These are phyloP conservation scores for Sorex araneus DNA, from an alignment of 2,113 vertebrate species.

Conservation along the genomic window DNA sequence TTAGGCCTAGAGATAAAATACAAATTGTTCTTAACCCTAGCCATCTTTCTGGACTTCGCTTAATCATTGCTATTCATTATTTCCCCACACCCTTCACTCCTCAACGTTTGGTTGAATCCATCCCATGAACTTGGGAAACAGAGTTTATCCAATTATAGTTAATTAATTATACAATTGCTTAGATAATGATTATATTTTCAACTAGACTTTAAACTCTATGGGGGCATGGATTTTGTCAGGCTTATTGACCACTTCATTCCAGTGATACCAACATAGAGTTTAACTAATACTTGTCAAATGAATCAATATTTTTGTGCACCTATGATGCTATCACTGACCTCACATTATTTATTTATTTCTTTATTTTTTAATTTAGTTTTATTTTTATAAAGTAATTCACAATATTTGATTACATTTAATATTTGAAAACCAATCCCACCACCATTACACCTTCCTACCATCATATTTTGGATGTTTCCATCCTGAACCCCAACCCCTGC, in stretches of 20 bases:
- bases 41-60: not conserved
- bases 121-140: not conserved
- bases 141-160: not conserved
- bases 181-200: not conserved
- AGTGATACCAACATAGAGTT: not conserved
- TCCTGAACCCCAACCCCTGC: too few relatives aligned
- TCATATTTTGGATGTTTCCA: too few relatives aligned
- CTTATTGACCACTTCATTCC: not conserved
- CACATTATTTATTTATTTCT: not conserved
- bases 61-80: not conserved
- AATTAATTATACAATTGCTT: not conserved
- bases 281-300: slow-evolving; percentile 40
- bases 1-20: not conserved
- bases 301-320: not conserved
- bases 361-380: too few relatives aligned
- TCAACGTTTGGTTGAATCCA: not conserved
- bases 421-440: too few relatives aligned
- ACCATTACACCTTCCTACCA: too few relatives aligned
- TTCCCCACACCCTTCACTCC: too few relatives aligned
- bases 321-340: not conserved
- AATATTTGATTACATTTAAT: too few relatives aligned
- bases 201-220: not conserved
- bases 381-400: too few relatives aligned
- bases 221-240: not conserved
- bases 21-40: not conserved